phyloP scores from a whole-genome alignment of 1,140 invertebrate species.

The Lordiphosa clarofinis region DNA sequence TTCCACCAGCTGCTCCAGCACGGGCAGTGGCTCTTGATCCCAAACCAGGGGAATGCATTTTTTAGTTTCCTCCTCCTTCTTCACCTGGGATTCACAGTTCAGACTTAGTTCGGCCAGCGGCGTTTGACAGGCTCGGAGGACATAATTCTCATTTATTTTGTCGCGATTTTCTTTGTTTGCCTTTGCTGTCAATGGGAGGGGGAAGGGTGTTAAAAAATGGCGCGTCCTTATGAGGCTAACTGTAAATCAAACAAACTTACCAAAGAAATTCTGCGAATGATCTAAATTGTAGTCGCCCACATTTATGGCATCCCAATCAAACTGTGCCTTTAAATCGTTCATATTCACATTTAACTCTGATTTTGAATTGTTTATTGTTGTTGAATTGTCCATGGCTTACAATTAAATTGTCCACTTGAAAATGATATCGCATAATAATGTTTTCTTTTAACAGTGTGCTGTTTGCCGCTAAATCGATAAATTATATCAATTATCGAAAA shows the following conservation, averaged over 20 bases:
- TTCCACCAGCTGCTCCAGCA: no score
- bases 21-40: no score
- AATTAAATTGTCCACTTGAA: no score
- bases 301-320: constrained; percentile 47
- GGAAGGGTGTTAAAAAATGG: constrained; percentile 28
- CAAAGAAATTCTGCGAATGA: constrained; percentile 49
- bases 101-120: not conserved
- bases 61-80: not conserved
- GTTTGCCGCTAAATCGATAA: no score
- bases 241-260: constrained; percentile 22
- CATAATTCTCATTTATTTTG: constrained; percentile 17
- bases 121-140: constrained; percentile 1
- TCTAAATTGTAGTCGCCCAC: constrained; percentile 44
- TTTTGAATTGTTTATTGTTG: no score
- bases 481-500: no score
- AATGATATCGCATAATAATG: no score
- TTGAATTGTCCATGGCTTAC: constrained; percentile 30
- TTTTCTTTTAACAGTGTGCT: no score
- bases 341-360: not conserved
- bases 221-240: constrained; percentile 22
- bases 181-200: constrained; percentile 2
- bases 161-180: constrained; percentile 34
- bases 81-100: not conserved
- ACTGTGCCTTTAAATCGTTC: constrained; percentile 10
- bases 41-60: no score